A percentile compares a stretch with the other conserved stretches of the same genome.
These are phyloP conservation scores for Norana najaformis DNA, from an alignment of 2,888 invertebrate genomes.

Conservation along the genomic window DNA sequence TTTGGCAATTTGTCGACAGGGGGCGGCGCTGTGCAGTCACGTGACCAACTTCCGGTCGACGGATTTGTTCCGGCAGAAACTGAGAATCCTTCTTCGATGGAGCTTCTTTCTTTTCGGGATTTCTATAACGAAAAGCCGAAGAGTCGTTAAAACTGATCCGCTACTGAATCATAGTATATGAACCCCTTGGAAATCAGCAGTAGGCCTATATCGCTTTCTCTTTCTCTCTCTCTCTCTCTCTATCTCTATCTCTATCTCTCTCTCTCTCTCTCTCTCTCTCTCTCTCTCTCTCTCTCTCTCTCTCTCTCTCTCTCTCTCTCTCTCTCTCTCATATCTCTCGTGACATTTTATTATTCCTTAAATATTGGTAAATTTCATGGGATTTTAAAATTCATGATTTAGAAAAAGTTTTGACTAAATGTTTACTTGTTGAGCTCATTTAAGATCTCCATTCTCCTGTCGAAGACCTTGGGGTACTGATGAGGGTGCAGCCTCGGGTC, in stretches of 20 bases:
- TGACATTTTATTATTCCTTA: too few species aligned
- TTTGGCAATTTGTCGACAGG: constrained; percentile 37
- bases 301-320: too few species aligned
- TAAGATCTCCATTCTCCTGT: neutral
- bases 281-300: too few species aligned
- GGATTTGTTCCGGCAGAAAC: constrained; percentile 44
- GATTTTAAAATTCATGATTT: too few species aligned
- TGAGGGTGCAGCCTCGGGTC: constrained; percentile 46
- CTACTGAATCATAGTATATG: neutral
- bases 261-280: too few species aligned
- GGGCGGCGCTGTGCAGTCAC: constrained; percentile 52
- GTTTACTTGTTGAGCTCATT: neutral
- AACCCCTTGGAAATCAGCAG: too few species aligned
- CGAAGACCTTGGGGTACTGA: constrained; percentile 32
- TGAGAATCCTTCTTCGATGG: constrained; percentile 23
- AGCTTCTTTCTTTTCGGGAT: constrained; percentile 25
- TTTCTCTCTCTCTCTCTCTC: too few species aligned
- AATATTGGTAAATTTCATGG: too few species aligned
- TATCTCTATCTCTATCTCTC: too few species aligned
- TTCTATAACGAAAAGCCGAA: constrained; percentile 21
- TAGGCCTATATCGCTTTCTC: too few species aligned
- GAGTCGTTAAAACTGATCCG: neutral
- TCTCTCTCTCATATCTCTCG: too few species aligned
- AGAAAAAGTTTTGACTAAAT: too few species aligned
- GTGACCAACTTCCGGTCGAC: constrained; percentile 52